phyloP scores from a whole-genome alignment of 2,797 vertebrate species.

The Tauraco hartlaubi region DNA sequence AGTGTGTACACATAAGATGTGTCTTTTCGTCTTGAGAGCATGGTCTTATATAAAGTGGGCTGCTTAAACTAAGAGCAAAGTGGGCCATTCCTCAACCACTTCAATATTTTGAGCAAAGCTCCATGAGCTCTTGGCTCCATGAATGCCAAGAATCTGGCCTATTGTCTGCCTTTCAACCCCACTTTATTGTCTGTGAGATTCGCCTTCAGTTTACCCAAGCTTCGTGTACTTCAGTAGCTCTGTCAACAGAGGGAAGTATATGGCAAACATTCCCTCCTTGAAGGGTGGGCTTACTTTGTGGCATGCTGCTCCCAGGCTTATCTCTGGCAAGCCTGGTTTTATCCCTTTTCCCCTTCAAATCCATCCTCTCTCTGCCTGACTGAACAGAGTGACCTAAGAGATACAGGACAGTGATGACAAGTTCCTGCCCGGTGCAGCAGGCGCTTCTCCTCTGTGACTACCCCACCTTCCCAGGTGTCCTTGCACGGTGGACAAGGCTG shows the following conservation, averaged over 20 bases:
- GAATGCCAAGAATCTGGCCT: not conserved
- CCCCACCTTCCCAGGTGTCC: too few relatives aligned
- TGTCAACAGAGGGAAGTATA: conserved; percentile 62
- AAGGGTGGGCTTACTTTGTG: not conserved
- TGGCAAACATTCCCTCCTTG: conserved; percentile 17
- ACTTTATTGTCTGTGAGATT: not conserved
- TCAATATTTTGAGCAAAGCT: not conserved
- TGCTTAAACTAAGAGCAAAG: not conserved
- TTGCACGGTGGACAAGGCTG: too few relatives aligned
- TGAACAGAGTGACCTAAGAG: too few relatives aligned
- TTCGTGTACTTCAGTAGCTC: conserved; percentile 21
- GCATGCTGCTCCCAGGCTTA: too few relatives aligned
- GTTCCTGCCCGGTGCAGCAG: too few relatives aligned
- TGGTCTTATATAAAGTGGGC: not conserved
- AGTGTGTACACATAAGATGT: not conserved
- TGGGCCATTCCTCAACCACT: not conserved
- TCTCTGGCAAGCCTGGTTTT: too few relatives aligned
- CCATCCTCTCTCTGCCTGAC: too few relatives aligned
- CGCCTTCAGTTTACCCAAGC: not conserved
- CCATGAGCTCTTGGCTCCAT: not conserved
- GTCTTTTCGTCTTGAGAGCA: not conserved
- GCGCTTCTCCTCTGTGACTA: too few relatives aligned
- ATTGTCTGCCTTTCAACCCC: not conserved
- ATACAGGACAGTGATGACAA: too few relatives aligned
- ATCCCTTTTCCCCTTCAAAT: too few relatives aligned